Conservation (phyloP, 2,888 invertebrate genomes). For the Phoronis australis region DNA sequence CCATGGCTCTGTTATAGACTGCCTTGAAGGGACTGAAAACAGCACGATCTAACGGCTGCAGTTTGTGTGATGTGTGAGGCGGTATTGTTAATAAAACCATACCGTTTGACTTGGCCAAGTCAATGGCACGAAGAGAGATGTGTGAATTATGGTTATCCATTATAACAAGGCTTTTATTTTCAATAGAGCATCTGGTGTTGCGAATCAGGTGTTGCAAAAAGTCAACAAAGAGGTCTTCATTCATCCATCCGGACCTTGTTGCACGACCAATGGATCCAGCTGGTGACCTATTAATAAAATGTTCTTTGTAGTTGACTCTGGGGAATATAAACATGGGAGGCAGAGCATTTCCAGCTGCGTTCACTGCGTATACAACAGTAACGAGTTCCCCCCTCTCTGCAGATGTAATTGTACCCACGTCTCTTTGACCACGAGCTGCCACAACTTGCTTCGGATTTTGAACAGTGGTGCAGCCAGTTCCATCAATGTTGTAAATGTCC, state of each 20-base stretch:
- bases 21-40: background rate
- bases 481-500: constrained; percentile 16
- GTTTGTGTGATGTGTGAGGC: background rate
- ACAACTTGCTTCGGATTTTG: constrained; percentile 13
- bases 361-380: constrained; percentile 8
- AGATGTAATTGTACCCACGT: constrained; percentile 16
- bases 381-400: constrained; percentile 16
- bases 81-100: background rate
- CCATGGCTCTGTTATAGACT: background rate
- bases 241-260: constrained; percentile 7
- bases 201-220: constrained; percentile 9
- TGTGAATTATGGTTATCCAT: constrained; percentile 15
- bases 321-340: constrained; percentile 17
- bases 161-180: constrained; percentile 8
- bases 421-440: constrained; percentile 14
- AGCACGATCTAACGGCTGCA: background rate
- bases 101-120: background rate
- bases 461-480: constrained; percentile 18
- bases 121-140: constrained; percentile 6
- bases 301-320: constrained; percentile 6
- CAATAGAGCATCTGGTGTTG: constrained; percentile 6
- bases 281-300: constrained; percentile 8
- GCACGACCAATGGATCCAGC: constrained; percentile 4
- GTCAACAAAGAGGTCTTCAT: constrained; percentile 5
- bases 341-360: constrained; percentile 12